These are phyloP conservation scores for Enteromius paludinosus DNA, from an alignment of 2,797 vertebrate genomes.

Conservation along the genomic window DNA sequence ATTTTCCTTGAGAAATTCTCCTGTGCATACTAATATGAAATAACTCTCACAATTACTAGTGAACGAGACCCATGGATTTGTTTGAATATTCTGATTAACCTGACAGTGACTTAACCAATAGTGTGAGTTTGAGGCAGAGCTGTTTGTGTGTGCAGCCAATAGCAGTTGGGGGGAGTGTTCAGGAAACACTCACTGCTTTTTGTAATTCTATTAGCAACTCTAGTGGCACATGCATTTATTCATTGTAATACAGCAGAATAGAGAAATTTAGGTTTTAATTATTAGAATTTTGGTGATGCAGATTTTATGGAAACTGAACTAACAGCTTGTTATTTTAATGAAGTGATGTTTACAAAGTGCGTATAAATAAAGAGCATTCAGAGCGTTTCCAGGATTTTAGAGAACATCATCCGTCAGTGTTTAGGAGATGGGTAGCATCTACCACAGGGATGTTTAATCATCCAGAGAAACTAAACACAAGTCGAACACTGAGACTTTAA, in stretches of 20 bases:
- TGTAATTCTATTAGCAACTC: background rate
- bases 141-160: background rate
- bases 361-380: background rate
- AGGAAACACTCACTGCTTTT: background rate
- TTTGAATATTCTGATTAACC: background rate
- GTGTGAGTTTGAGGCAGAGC: background rate
- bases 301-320: conserved; percentile 13
- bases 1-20: background rate
- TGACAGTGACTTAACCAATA: background rate
- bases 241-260: background rate
- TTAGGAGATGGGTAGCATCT: conserved; percentile 1
- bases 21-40: background rate
- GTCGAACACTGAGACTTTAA: background rate
- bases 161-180: background rate
- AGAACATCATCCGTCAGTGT: conserved; percentile 1
- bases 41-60: background rate
- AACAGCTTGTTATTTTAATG: background rate
- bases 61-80: background rate
- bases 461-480: background rate
- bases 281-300: background rate
- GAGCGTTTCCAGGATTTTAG: background rate
- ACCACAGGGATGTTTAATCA: conserved; percentile 3
- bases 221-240: background rate
- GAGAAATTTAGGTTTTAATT: background rate
- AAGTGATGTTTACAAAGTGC: background rate